Evolutionary conservation across 2,888 invertebrate species (phyloP).

Genomic region (Tinea pellionella): DNA sequence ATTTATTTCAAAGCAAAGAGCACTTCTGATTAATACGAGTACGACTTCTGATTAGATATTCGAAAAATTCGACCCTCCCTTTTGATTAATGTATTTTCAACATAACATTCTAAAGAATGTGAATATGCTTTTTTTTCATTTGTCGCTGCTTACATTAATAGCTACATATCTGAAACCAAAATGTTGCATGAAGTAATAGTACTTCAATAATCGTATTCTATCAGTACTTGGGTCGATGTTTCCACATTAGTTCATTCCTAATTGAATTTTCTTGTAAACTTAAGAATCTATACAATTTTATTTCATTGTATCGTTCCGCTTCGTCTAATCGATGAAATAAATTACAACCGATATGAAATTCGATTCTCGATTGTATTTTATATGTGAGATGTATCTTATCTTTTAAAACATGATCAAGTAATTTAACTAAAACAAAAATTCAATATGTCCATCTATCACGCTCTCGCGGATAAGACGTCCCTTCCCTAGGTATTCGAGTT

Average conservation of each 20-base stretch:
- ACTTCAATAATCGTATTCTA: neutral
- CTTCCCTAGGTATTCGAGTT: constrained; percentile 3
- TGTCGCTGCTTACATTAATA: too few species aligned
- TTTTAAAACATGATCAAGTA: neutral
- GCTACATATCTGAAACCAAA: neutral
- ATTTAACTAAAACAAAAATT: neutral
- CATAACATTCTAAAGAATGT: neutral
- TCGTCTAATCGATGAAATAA: neutral
- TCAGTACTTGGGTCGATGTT: neutral
- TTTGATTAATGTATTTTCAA: neutral
- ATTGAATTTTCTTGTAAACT: constrained; percentile 1
- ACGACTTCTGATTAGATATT: constrained; percentile 14
- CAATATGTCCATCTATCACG: constrained; percentile 1
- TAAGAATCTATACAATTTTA: neutral
- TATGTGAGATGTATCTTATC: neutral
- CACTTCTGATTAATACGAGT: constrained; percentile 29
- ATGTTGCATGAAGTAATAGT: too few species aligned
- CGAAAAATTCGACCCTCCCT: neutral
- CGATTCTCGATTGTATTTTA: neutral
- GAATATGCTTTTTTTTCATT: neutral
- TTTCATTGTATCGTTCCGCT: neutral
- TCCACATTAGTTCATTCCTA: neutral
- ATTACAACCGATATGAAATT: neutral
- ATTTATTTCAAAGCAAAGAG: constrained; percentile 31
- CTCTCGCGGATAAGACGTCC: neutral